Evolutionary conservation across 2,113 vertebrate genomes (phyloP), one percentile per base, ranked within the genome.

Genomic region (Dermatemys mawii): DNA sequence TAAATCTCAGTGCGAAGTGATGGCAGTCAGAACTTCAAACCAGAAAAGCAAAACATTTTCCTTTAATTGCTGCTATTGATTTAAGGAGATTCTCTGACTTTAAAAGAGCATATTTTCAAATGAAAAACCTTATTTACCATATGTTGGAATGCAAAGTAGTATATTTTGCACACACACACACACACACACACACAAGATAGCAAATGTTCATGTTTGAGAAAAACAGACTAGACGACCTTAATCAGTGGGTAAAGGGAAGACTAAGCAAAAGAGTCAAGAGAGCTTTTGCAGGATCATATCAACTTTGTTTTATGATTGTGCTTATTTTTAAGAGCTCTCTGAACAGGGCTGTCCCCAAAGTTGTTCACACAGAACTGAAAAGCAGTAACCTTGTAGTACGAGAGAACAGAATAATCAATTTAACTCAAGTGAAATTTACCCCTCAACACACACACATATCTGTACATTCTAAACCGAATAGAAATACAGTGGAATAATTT

Each of bases 351-450:
- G 32, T n/a, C 19, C 7, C 51, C 35, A 67, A 6, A 14, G 16
- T 19, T 67, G 14, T 67, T 67, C 60, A 67, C 0, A 78, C 2
- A 89, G 38, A 83, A 35, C 78, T 26, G 0, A 24, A 75, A 73
- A 92, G 75, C 29, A 89, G 29, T 78, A 83, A 85, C 13, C 22
- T 27, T 94, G n/a, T 2, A 92, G 55, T 29, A 73, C 16, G 22
- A 26, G 4, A 90, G 90, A 13, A 84, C 7, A 89, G 13, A 60
- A 14, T 17, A 94, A 92, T 53, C 81, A 78, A 83, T 41, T 88
- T 22, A 96, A 88, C 78, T 53, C 12, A 86, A 92, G 32, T n/a
- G 81, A 93, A 91, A 63, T 5, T 12, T 90, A 76, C 29, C 60
- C 75, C 8, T 54, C 70, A 38, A 44, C n/a, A 44, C 24, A 12